Evolutionary conservation across 2,888 invertebrate species (phyloP).

Genomic region (Endotricha flammealis): DNA sequence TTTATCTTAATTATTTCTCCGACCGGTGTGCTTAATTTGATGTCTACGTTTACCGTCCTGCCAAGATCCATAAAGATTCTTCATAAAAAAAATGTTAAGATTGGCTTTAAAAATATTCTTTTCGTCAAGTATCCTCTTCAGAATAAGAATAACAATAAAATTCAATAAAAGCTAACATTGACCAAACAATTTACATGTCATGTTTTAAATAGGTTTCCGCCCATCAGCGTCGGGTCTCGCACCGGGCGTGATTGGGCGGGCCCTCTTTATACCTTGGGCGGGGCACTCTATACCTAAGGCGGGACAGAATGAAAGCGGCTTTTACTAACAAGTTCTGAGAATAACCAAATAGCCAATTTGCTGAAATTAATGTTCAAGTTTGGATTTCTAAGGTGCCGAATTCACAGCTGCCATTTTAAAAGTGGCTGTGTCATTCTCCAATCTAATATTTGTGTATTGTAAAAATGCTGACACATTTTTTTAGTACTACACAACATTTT

Average conservation of each 20-base stretch:
- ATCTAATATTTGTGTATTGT: no score
- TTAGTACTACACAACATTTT: no score
- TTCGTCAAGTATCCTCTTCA: no score
- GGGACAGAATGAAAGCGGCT: slow-evolving; percentile 11
- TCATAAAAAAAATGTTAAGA: no score
- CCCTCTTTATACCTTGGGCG: slow-evolving; percentile 47
- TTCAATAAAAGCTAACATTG: slow-evolving; percentile 41
- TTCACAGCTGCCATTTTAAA: slow-evolving; percentile 32
- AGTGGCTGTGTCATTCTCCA: slow-evolving; percentile 27
- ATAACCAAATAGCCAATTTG: slow-evolving; percentile 56
- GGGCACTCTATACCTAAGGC: slow-evolving; percentile 25
- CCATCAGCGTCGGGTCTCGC: slow-evolving; percentile 19
- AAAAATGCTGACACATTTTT: no score
- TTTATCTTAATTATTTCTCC: no score
- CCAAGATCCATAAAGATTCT: no score
- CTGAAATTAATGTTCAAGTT: slow-evolving; percentile 47
- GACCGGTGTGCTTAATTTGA: no score
- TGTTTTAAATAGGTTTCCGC: slow-evolving; percentile 21
- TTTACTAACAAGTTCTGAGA: slow-evolving; percentile 37
- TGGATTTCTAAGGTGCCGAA: slow-evolving; percentile 30
- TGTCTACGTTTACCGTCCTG: no score
- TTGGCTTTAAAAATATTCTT: no score
- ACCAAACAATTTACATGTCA: slow-evolving; percentile 55
- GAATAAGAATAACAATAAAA: no score
- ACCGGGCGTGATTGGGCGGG: slow-evolving; percentile 63